A percentile compares a stretch with the other conserved stretches of the same genome.
Conservation (phyloP, 2,888 invertebrate species). For the Apamea monoglypha region DNA sequence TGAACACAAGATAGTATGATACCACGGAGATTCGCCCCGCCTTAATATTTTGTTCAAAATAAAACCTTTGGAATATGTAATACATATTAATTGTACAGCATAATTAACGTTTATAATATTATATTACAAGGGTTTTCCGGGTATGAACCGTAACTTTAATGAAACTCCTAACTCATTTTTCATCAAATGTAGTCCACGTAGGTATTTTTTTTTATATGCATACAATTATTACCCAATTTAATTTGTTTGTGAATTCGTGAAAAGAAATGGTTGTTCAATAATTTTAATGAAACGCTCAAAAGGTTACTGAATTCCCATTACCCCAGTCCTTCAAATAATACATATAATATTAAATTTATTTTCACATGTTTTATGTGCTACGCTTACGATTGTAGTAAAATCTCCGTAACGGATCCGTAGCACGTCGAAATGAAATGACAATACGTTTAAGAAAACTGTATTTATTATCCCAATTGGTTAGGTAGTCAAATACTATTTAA, state of each 20-base stretch:
- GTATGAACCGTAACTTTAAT: background rate
- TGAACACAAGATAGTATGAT: background rate
- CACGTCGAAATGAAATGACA: conserved; percentile 7
- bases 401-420: conserved; percentile 8
- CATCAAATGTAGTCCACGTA: background rate
- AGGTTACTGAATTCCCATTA: background rate
- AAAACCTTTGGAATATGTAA: background rate
- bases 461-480: background rate
- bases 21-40: background rate
- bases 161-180: background rate
- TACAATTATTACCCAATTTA: background rate
- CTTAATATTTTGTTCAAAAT: background rate
- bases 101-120: background rate
- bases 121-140: background rate
- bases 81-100: background rate
- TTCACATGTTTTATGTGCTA: conserved; percentile 19
- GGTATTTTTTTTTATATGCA: background rate
- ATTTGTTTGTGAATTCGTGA: background rate
- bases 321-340: conserved; percentile 19
- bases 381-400: conserved; percentile 14
- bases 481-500: background rate
- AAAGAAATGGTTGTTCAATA: background rate
- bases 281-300: background rate
- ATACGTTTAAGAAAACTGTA: background rate
- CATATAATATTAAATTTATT: conserved; percentile 16